Evolutionary conservation across 2,797 vertebrate genomes (phyloP).

Genomic region (Brachyrhaphis roseni): DNA sequence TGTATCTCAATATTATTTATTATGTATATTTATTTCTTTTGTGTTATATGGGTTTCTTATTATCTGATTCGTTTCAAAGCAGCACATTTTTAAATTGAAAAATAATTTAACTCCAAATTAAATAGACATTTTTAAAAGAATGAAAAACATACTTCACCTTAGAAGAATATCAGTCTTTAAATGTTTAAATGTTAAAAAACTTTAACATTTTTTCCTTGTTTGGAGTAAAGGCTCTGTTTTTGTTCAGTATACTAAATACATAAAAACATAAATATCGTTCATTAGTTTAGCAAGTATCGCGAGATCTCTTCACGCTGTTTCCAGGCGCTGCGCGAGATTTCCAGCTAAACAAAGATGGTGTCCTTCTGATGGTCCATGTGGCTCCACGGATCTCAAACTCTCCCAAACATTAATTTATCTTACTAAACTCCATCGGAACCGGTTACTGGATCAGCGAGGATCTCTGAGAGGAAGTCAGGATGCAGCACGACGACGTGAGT

Average conservation of each 20-base stretch:
- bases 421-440: rapidly evolving
- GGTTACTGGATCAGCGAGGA: rapidly evolving
- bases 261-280: not conserved
- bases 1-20: not conserved
- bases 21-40: not conserved
- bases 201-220: not conserved
- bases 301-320: not conserved
- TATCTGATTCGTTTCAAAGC: not conserved
- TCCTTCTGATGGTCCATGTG: conserved; percentile 62
- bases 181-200: not conserved
- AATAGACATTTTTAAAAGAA: not conserved
- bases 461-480: conserved; percentile 27
- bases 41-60: not conserved
- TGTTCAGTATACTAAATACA: not conserved
- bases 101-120: not conserved
- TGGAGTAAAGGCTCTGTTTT: not conserved
- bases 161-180: no score
- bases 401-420: rapidly evolving
- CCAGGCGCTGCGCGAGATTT: not conserved
- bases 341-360: conserved; percentile 60
- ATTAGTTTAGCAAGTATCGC: conserved; percentile 29
- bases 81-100: not conserved
- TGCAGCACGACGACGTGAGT: conserved; percentile 86
- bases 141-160: not conserved
- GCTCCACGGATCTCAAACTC: not conserved